Percentiles rank a stretch among this genome's conserved stretches.
Conservation (phyloP, 2,797 vertebrate genomes). For the Spatula clypeata region DNA sequence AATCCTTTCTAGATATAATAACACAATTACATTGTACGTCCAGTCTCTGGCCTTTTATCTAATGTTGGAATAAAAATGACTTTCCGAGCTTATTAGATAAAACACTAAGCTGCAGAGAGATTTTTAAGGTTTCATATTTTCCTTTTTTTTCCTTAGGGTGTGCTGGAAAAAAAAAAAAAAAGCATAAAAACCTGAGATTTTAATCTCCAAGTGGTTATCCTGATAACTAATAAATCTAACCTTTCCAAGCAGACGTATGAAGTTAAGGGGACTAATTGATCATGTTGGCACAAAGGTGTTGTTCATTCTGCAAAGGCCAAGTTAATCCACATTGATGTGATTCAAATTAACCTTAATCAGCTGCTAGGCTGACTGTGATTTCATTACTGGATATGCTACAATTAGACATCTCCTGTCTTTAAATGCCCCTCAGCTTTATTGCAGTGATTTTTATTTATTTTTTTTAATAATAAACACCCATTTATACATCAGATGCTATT, state of each 20-base stretch:
- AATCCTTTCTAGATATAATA: neutral
- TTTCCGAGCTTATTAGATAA: neutral
- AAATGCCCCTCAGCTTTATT: conserved; percentile 76
- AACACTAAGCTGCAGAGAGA: neutral
- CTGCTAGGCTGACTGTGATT: conserved; percentile 83
- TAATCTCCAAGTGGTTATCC: conserved; percentile 80
- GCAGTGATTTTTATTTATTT: conserved; percentile 11
- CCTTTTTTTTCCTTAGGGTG: neutral
- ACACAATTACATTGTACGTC: neutral
- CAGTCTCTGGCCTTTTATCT: neutral
- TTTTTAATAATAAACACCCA: conserved; percentile 78
- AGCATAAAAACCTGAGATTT: conserved; percentile 51
- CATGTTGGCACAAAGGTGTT: conserved; percentile 87
- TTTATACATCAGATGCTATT: conserved; percentile 79
- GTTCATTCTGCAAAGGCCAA: conserved; percentile 87
- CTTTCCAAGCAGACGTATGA: conserved; percentile 82
- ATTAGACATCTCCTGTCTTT: conserved; percentile 82
- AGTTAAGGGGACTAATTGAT: conserved; percentile 87
- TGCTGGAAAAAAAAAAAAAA: neutral
- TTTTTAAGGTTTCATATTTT: neutral
- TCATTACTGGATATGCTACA: conserved; percentile 83
- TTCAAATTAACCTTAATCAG: conserved; percentile 90
- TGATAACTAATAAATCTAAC: conserved; percentile 87
- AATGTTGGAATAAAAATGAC: neutral
- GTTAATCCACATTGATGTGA: conserved; percentile 88